Base-by-base conservation (phyloP, 2,113 vertebrate species). In the Bothrops jararaca region DNA sequence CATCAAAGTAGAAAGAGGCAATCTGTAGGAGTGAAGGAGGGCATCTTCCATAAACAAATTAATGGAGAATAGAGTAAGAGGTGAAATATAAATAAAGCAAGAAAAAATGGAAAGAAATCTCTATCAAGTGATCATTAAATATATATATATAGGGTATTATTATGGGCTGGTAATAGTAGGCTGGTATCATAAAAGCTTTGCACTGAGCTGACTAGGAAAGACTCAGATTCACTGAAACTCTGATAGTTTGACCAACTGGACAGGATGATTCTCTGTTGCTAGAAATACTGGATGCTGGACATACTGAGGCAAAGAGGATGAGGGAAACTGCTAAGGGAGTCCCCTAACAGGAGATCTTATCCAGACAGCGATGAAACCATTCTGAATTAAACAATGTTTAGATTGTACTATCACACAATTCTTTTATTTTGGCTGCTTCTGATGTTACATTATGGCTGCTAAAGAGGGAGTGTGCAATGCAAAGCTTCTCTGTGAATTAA, bases 401-500 rank as follows among this genome's bases (percentile, higher is more conserved):
- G 86, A 94, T 86, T 94, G 91, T 85, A 95, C n/a, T 93, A 69
- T 96, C 85, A 91, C 93, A 53, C 29, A 92, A 95, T 86, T 34
- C 45, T 95, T 94, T 94, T 95, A 94, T 96, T 97, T 96, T 92
- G 10, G 10, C 95, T 95, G 95, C 94, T 93, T 95, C 60, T 91
- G 89, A 91, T 96, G 85, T 91, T 97, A 95, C 95, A 95, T 93
- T 93, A 52, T 34, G 42, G 88, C 34, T 85, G 95, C 96, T 93
- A 89, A 45, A 85, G 94, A 96, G 95, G 93, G 56, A 86, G 91
- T 89, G 54, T 88, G 91, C 90, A 96, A 95, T 93, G 94, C 92
- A 94, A 95, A 95, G 92, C 94, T 94, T 95, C 86, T 95, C 91
- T 94, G 93, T 95, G 96, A 96, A 97, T 96, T 97, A 90, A 95